phyloP scores from a whole-genome alignment of 2,113 vertebrate genomes.

The Chionodraco myersi region DNA sequence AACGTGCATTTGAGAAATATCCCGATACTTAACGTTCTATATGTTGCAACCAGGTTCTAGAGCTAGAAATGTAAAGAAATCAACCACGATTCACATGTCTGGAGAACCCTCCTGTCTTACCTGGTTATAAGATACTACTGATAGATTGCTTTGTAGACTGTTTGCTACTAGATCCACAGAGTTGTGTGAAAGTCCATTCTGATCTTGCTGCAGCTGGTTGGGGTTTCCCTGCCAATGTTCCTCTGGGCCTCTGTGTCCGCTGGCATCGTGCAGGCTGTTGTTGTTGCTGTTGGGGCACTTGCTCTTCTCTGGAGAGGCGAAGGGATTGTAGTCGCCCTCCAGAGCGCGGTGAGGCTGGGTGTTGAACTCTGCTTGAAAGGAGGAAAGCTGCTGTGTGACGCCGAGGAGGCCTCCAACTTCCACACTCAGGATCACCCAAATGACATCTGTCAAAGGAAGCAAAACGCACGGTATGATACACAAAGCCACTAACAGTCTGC shows the following conservation, averaged over 20 bases:
- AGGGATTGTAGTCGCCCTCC: constrained; percentile 98
- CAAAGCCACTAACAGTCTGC: background rate
- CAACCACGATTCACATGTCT: background rate
- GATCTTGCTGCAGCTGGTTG: constrained; percentile 95
- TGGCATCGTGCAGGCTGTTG: constrained; percentile 74
- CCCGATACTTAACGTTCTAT: background rate
- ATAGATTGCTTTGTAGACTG: constrained; percentile 98
- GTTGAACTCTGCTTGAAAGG: constrained; percentile 99
- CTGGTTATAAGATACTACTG: constrained; percentile 99
- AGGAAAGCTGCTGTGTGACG: constrained; percentile 98
- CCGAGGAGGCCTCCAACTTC: constrained; percentile 98
- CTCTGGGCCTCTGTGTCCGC: constrained; percentile 90
- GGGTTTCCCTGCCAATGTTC: constrained; percentile 92
- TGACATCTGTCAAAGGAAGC: constrained; percentile 88
- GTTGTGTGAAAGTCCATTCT: constrained; percentile 99
- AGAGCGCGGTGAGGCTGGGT: constrained; percentile 96
- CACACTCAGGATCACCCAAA: constrained; percentile 99
- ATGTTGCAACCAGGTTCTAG: no score
- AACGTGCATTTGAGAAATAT: background rate
- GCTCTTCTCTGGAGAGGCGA: constrained; percentile 98
- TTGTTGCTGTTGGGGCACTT: constrained; percentile 88
- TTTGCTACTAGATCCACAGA: constrained; percentile 99
- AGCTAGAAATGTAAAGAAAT: background rate
- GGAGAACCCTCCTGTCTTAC: constrained; percentile 81
- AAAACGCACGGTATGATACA: background rate